Evolutionary conservation across 2,797 vertebrate genomes (phyloP), one percentile per base, ranked within the genome.

Genomic region (Notoglanidium macrostoma): DNA sequence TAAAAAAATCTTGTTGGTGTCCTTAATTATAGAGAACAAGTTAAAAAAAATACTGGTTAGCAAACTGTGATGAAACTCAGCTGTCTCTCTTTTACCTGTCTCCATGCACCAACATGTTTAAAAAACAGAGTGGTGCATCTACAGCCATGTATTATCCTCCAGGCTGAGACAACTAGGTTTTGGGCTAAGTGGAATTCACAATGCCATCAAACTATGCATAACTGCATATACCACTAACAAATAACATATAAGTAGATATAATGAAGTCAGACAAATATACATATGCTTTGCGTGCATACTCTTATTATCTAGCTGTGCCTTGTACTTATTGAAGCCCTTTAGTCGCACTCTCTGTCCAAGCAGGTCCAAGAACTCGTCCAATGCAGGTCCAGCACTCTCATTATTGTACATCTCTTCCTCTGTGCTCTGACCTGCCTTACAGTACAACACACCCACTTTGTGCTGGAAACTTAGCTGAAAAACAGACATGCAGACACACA

Each of bases 361-460:
- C 35, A 99, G 96, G 93, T 99, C 98, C 90, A 99, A 94, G 93
- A 99, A 99, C 92, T 99, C 98, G 3, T 99, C 98, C 88, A 99
- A 96, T 10, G 97, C 97, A 0, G 98, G 96, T 5, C 98, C 97
- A 0, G 96, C 97, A 2, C 96, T 96, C 94, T 99, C 98, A 0
- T 99, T 99, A 94, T 99, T 99, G 90, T 99, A 99, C 98, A 99
- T 99, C 92, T 99, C 98, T 90, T 99, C 98, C 85, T 99, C 98
- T 0, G 98, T 98, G 95, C 98, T 97, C 94, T 99, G 98, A 88
- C 97, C 98, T 0, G 97, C 96, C 94, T 97, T 97, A 93, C 98
- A 99, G 94, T 99, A 99, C 87, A 99, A 95, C 87, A 99, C 96
- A 57, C 98, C 98, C 87, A 99, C 96, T 93, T 99, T 99, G 94